Conservation (phyloP, 2,113 vertebrate species). For the Varanus salvator region DNA sequence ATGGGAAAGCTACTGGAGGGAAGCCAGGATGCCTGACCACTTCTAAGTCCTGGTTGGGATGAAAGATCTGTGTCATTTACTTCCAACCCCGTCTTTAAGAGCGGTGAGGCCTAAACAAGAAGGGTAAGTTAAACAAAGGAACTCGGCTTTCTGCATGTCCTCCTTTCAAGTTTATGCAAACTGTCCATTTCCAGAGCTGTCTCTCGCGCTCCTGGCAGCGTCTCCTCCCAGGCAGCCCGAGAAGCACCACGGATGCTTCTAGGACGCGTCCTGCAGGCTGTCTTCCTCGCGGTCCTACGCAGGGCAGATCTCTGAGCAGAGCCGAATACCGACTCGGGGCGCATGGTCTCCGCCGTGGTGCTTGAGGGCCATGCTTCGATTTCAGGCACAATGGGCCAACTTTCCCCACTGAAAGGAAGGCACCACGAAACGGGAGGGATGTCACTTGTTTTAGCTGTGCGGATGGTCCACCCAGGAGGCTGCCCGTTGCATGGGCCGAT, state of each 20-base stretch:
- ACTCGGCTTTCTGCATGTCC: slow-evolving; percentile 78
- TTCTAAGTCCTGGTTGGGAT: slow-evolving; percentile 58
- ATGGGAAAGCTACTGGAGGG: background rate
- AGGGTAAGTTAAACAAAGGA: slow-evolving; percentile 78
- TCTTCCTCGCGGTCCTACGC: slow-evolving; percentile 40
- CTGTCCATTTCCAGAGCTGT: slow-evolving; percentile 75
- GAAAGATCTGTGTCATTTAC: slow-evolving; percentile 79
- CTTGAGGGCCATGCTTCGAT: background rate
- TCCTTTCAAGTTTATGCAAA: slow-evolving; percentile 80
- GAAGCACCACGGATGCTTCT: slow-evolving; percentile 68
- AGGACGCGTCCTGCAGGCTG: slow-evolving; percentile 57
- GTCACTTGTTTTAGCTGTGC: background rate
- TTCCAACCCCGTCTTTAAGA: slow-evolving; percentile 80
- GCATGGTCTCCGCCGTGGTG: background rate
- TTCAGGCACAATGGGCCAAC: background rate
- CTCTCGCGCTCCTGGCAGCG: slow-evolving; percentile 69
- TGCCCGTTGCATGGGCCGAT: background rate
- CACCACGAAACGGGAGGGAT: background rate
- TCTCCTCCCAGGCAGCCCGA: slow-evolving; percentile 55
- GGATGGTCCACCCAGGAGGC: background rate
- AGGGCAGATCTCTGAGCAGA: background rate
- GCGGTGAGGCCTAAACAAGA: slow-evolving; percentile 77
- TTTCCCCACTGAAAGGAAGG: background rate
- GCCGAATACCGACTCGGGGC: slow-evolving; percentile 9
- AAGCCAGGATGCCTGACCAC: slow-evolving; percentile 59